phyloP scores from a whole-genome alignment of 35 echinoderm and acorn worm genomes.

The Holothuria glaberrima region DNA sequence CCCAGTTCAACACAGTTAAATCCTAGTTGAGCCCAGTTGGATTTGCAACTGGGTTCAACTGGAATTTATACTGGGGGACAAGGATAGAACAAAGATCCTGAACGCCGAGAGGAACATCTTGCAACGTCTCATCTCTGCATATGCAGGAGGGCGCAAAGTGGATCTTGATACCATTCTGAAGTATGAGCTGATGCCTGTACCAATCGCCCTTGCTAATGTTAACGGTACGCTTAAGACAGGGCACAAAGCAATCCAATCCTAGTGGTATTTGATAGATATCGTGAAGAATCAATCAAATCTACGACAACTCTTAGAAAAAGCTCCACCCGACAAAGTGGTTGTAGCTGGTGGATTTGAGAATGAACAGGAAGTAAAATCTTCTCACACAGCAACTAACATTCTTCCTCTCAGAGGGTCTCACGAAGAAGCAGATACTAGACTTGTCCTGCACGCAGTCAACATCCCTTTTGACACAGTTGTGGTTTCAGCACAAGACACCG shows the following conservation, averaged over 20 bases:
- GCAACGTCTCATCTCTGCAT: too few relatives aligned
- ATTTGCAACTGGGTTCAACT: too few relatives aligned
- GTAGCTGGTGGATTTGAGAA: slow-evolving; percentile 26
- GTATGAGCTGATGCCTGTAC: slow-evolving; percentile 43
- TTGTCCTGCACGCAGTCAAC: background rate
- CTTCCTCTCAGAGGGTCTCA: too few relatives aligned
- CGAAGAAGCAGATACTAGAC: slow-evolving; percentile 21
- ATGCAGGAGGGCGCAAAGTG: background rate
- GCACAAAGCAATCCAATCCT: background rate
- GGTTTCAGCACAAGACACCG: background rate
- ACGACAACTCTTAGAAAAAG: background rate
- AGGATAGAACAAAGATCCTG: too few relatives aligned
- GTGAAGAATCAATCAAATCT: slow-evolving; percentile 59
- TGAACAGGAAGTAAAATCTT: too few relatives aligned
- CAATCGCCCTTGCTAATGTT: slow-evolving; percentile 52
- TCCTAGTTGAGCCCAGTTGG: too few relatives aligned
- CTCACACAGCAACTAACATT: too few relatives aligned
- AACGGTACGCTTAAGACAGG: slow-evolving; percentile 46
- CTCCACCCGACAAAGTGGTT: background rate
- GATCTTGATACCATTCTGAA: slow-evolving; percentile 7
- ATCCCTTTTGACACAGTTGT: background rate
- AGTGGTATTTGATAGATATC: too few relatives aligned
- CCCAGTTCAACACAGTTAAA: too few relatives aligned
- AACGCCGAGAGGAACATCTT: too few relatives aligned
- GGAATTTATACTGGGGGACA: too few relatives aligned